Evolutionary conservation across 2,113 vertebrate genomes (phyloP).

Genomic region (Pseudorhombus dupliciocellatus): DNA sequence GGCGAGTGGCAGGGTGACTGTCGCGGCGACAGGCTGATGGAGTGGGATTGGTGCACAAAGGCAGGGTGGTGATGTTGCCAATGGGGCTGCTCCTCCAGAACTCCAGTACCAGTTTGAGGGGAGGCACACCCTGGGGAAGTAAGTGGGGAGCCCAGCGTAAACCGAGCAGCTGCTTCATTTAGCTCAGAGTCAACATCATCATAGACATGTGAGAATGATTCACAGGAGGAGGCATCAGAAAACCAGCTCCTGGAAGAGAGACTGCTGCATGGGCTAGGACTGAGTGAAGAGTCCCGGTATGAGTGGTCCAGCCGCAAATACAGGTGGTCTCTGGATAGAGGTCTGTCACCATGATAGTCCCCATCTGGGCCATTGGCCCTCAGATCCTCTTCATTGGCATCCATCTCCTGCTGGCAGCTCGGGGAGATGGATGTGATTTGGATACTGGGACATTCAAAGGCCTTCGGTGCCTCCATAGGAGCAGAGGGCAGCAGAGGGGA

Average conservation of each 20-base stretch:
- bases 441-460: constrained; percentile 98
- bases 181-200: constrained; percentile 97
- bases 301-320: constrained; percentile 96
- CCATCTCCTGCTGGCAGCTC: constrained; percentile 96
- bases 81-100: constrained; percentile 82
- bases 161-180: constrained; percentile 94
- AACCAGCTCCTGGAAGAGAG: constrained; percentile 97
- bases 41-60: constrained; percentile 87
- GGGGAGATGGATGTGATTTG: constrained; percentile 99
- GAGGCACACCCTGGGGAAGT: constrained; percentile 91
- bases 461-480: constrained; percentile 86
- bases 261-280: constrained; percentile 97
- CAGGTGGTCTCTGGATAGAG: constrained; percentile 93
- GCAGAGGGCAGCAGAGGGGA: constrained; percentile 71
- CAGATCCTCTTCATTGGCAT: constrained; percentile 86
- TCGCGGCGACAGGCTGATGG: constrained; percentile 88
- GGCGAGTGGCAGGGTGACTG: constrained; percentile 97
- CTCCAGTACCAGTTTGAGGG: constrained; percentile 85
- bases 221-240: constrained; percentile 97
- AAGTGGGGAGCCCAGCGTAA: constrained; percentile 93
- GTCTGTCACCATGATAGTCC: constrained; percentile 88
- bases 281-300: constrained; percentile 94
- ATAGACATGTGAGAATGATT: constrained; percentile 96
- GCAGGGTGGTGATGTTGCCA: constrained; percentile 88
- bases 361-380: constrained; percentile 89